Conservation (phyloP, 64 coral and sea anemone species). For the Pocillopora damicornis region DNA sequence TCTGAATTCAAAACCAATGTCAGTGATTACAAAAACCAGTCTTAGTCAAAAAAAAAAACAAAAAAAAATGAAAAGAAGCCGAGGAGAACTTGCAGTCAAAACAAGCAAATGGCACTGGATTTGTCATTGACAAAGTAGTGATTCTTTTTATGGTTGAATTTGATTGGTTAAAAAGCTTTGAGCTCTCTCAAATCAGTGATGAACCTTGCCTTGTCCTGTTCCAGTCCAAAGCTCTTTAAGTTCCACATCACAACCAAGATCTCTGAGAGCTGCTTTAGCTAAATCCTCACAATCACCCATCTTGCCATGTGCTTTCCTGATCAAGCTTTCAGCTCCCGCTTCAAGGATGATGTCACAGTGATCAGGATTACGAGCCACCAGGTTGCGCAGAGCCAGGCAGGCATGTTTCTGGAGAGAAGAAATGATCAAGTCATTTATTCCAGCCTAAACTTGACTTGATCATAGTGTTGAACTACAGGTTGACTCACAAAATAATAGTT, state of each 20-base stretch:
- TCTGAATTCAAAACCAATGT: no score
- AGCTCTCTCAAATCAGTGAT: neutral
- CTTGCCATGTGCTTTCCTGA: conserved; percentile 60
- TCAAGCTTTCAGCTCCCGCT: conserved; percentile 70
- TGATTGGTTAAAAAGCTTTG: no score
- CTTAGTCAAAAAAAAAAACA: no score
- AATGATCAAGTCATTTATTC: neutral
- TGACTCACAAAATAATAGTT: no score
- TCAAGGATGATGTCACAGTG: conserved; percentile 72
- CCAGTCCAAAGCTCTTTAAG: conserved; percentile 89
- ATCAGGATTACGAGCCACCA: conserved; percentile 81
- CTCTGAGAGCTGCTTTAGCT: conserved; percentile 81
- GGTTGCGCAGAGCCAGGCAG: conserved; percentile 79
- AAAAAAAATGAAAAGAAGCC: no score
- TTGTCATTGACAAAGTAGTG: no score
- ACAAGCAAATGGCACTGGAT: no score
- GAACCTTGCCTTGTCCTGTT: conserved; percentile 26
- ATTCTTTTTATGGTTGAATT: no score
- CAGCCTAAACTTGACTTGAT: neutral
- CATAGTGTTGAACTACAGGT: neutral
- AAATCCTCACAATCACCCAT: conserved; percentile 72
- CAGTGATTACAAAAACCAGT: no score
- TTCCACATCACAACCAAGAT: conserved; percentile 83
- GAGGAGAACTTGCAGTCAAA: no score
- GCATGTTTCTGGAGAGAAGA: conserved; percentile 56